These are phyloP conservation scores for Camptogramma bilineatum DNA, from an alignment of 2,888 invertebrate species.

Conservation along the genomic window DNA sequence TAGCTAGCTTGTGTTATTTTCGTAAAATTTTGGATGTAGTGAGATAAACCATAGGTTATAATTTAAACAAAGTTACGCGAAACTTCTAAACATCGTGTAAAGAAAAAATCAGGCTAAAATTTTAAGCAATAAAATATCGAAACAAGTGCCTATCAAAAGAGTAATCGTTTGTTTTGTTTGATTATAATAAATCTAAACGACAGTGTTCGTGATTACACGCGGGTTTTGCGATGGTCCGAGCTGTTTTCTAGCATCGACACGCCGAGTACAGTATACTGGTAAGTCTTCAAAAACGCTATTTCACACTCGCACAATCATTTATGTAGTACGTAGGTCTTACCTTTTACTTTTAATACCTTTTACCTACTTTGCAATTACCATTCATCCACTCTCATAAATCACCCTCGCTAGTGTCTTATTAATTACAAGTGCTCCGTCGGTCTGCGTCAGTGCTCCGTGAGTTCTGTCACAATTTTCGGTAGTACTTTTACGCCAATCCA, in stretches of 20 bases:
- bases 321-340: background rate
- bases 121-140: constrained; percentile 49
- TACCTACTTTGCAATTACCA: background rate
- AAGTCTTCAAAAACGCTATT: constrained; percentile 51
- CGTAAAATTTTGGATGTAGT: background rate
- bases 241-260: constrained; percentile 84
- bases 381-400: too few species aligned
- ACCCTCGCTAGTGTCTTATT: too few species aligned
- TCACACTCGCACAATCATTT: background rate
- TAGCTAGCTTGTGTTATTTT: background rate
- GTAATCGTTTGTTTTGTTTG: constrained; percentile 52
- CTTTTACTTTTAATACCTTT: background rate
- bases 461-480: too few species aligned
- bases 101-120: background rate
- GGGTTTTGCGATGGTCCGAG: constrained; percentile 77
- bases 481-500: too few species aligned
- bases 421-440: too few species aligned
- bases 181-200: constrained; percentile 59
- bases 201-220: constrained; percentile 67
- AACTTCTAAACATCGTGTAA: background rate
- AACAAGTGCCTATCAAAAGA: constrained; percentile 63
- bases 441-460: too few species aligned
- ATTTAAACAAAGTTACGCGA: background rate
- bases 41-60: background rate
- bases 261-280: constrained; percentile 77